Evolutionary conservation across 1,140 invertebrate species (phyloP), one percentile per base, ranked within the genome.

Genomic region (Cardiocondyla obscurior): DNA sequence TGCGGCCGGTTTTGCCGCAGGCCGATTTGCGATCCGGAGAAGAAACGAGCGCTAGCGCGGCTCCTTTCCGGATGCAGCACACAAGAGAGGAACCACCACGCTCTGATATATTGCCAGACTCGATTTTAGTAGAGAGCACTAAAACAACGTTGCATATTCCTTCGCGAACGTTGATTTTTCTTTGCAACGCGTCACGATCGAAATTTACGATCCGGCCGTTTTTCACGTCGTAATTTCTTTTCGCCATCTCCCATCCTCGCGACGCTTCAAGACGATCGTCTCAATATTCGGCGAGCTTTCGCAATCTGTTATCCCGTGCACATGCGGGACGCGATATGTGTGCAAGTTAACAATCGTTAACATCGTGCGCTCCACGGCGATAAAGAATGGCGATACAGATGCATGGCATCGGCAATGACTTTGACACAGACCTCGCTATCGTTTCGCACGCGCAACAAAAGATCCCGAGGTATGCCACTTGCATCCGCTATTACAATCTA

Each of bases 1-100:
- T 7, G 72, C 46, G 85, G 84, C 87, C 69, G 87, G 84, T 86
- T 88, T 84, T 70, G 84, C 84, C 57, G n/a, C 81, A 86, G 53
- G 85, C 64, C 65, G 79, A 81, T 58, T 57, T 25, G 85, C 67
- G 58, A 65, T 69, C 62, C 60, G 84, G 65, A 87, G 74, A 77
- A 25, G 49, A 86, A 72, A 60, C 51, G 33, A 76, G 82, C 60
- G 72, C 49, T 69, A 19, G 81, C 36, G 22, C 74, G 30, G 39
- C 22, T 53, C 28, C 28, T 81, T 44, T 82, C 55, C 19, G 14
- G 67, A 86, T 70, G 70, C 55, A 65, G 70, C 55, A 65, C 81
- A 85, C 22, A 53, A 70, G 60, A n/a, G 33, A 81, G 39, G 69
- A n/a, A 33, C 22, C 22, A 53, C 14, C 46, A 46, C 28, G 22